A percentile compares a stretch with the other conserved stretches of the same genome.
These are phyloP conservation scores for Onychomys arenicola DNA, from an alignment of 2,797 vertebrate species.

Conservation along the genomic window DNA sequence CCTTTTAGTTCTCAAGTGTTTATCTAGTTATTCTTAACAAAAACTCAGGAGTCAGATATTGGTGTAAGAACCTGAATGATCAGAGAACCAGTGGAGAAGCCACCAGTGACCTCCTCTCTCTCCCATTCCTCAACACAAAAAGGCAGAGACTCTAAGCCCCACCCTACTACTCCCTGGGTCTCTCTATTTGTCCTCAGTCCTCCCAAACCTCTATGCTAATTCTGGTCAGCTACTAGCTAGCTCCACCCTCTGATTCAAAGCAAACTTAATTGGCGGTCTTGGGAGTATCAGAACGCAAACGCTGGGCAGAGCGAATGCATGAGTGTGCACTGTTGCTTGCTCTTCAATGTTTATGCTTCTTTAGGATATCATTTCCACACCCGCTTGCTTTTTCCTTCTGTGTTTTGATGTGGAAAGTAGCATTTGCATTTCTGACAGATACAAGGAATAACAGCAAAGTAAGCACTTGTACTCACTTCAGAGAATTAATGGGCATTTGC, in stretches of 20 bases:
- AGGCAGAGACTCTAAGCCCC: neutral
- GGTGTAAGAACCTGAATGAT: neutral
- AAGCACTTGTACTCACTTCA: neutral
- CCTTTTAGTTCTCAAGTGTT: neutral
- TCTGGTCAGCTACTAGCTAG: neutral
- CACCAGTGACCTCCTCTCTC: neutral
- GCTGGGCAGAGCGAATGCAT: neutral
- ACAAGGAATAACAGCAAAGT: neutral
- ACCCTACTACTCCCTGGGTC: neutral
- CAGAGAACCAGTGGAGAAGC: neutral
- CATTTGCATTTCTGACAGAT: slow-evolving; percentile 14
- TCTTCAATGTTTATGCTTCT: neutral
- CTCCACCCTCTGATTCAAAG: neutral
- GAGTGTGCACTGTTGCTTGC: no score
- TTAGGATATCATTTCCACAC: neutral
- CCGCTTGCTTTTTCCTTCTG: neutral
- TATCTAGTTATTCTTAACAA: neutral
- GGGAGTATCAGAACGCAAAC: fast-evolving
- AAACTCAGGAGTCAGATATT: neutral
- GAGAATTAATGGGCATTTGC: neutral
- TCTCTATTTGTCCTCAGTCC: neutral
- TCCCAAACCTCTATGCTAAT: neutral
- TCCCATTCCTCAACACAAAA: neutral
- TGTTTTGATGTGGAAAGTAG: neutral
- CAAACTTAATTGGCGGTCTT: neutral